Conservation (phyloP, 2,888 invertebrate species). For the Drosophila phalerata region DNA sequence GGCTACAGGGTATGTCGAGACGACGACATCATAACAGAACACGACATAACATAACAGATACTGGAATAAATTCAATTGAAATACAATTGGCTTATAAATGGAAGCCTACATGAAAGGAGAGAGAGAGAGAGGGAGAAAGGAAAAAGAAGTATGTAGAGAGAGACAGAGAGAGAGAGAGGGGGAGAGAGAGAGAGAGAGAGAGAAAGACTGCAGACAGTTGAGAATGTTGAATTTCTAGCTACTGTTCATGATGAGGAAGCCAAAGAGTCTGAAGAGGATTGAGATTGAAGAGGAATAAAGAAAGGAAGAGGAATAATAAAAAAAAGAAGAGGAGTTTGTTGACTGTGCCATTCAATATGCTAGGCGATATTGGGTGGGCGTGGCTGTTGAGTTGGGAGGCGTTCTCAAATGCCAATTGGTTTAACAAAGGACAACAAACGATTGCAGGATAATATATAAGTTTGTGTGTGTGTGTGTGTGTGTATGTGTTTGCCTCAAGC, state of each 20-base stretch:
- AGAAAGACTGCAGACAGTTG: not conserved
- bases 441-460: conserved; percentile 31
- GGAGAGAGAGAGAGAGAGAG: not conserved
- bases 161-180: not conserved
- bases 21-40: conserved; percentile 16
- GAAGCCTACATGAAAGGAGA: conserved; percentile 58
- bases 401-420: conserved; percentile 46
- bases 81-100: conserved; percentile 74
- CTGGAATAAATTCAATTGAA: conserved; percentile 70
- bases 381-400: conserved; percentile 21
- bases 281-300: not conserved
- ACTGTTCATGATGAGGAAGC: not conserved
- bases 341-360: conserved; percentile 36
- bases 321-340: not conserved
- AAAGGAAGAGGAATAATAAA: not conserved
- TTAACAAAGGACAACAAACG: conserved; percentile 38
- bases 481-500: conserved; percentile 7
- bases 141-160: too few species aligned
- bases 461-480: not conserved
- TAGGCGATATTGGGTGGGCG: conserved; percentile 44
- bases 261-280: not conserved
- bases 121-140: too few species aligned
- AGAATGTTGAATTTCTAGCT: conserved; percentile 1
- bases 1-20: conserved; percentile 2
- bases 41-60: conserved; percentile 27